Conservation (phyloP, 2,888 invertebrate species). For the Nymphalis c-album region DNA sequence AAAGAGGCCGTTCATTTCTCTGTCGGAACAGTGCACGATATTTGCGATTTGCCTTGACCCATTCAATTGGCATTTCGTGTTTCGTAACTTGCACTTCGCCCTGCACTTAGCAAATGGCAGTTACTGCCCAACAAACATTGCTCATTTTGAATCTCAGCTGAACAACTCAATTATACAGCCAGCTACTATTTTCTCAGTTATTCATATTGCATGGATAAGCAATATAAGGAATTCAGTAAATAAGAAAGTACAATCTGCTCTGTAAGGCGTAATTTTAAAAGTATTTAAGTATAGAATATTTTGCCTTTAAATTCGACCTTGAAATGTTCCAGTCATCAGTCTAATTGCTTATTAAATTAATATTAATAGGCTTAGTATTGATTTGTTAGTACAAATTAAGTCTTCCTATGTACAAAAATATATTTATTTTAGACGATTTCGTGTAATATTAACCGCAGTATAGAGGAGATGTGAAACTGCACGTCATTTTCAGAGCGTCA, state of each 20-base stretch:
- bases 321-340: too few relatives aligned
- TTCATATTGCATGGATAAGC: too few relatives aligned
- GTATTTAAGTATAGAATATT: too few relatives aligned
- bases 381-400: too few relatives aligned
- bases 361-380: too few relatives aligned
- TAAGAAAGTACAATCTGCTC: too few relatives aligned
- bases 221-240: too few relatives aligned
- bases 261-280: too few relatives aligned
- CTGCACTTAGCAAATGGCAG: conserved; percentile 38
- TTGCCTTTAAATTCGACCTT: too few relatives aligned
- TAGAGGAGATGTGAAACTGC: conserved; percentile 18
- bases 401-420: too few relatives aligned
- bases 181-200: not conserved
- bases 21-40: conserved; percentile 21
- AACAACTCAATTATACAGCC: conserved; percentile 35
- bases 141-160: conserved; percentile 19
- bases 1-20: conserved; percentile 24
- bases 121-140: conserved; percentile 32
- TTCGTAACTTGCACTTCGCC: conserved; percentile 43
- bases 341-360: too few relatives aligned
- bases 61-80: conserved; percentile 40
- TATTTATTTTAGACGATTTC: too few relatives aligned
- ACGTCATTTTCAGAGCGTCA: conserved; percentile 14
- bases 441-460: not conserved
- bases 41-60: conserved; percentile 45